Evolutionary conservation across 2,797 vertebrate genomes (phyloP).

Genomic region (Ceryle rudis): DNA sequence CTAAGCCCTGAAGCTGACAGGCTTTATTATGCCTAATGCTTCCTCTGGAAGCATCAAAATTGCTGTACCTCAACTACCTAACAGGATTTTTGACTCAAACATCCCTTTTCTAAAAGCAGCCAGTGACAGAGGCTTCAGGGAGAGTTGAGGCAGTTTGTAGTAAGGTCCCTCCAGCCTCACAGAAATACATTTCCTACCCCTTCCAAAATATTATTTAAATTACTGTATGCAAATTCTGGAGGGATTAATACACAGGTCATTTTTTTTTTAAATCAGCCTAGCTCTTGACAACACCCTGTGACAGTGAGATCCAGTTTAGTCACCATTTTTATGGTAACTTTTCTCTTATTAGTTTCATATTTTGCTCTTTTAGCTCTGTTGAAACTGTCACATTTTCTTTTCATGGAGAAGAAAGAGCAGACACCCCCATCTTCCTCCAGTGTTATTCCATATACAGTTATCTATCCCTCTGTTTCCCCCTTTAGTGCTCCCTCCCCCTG

Average conservation of each 20-base stretch:
- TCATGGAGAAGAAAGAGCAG: not conserved
- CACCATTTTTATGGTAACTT: not conserved
- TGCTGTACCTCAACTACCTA: not conserved
- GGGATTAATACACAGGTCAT: not conserved
- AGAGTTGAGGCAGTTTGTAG: not conserved
- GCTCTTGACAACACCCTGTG: constrained; percentile 31
- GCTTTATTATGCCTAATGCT: not conserved
- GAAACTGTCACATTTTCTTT: not conserved
- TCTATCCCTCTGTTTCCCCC: not conserved
- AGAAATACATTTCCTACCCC: not conserved
- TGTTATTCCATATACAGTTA: not conserved
- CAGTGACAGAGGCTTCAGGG: not conserved
- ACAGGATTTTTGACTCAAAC: not conserved
- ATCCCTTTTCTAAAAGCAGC: not conserved
- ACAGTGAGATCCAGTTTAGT: constrained; percentile 19
- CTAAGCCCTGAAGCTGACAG: not conserved
- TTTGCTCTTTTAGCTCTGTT: not conserved
- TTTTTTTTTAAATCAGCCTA: not conserved
- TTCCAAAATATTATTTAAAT: not conserved
- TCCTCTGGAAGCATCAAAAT: constrained; percentile 2
- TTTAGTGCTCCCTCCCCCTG: not conserved
- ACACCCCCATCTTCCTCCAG: not conserved
- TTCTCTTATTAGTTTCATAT: constrained; percentile 32
- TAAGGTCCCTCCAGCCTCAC: not conserved
- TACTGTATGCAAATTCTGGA: not conserved